Percentiles rank a stretch among this genome's conserved stretches.
phyloP scores from a whole-genome alignment of 2,888 invertebrate species.

The Periphyllus acericola region DNA sequence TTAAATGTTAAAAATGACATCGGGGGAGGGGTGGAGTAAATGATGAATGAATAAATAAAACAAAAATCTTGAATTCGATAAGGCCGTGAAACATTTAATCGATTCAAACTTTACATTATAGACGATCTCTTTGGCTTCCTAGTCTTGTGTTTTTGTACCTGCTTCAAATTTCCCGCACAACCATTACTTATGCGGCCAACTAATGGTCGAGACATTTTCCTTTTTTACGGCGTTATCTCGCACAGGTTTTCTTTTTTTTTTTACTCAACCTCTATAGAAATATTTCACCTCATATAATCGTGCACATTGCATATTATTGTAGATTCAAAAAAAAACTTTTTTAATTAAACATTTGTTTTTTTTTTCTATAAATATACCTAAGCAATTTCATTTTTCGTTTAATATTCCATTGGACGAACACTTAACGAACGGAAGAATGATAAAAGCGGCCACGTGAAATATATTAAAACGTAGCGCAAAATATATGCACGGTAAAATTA shows the following conservation, averaged over 20 bases:
- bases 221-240: conserved; percentile 11
- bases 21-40: too few relatives aligned
- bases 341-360: conserved; percentile 42
- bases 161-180: background rate
- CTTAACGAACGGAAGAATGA: background rate
- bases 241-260: background rate
- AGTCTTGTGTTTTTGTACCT: conserved; percentile 12
- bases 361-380: background rate
- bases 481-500: background rate
- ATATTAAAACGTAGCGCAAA: background rate
- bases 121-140: background rate
- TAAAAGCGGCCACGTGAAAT: background rate
- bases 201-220: conserved; percentile 46
- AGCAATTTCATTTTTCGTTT: background rate
- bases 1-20: too few relatives aligned
- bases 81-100: background rate
- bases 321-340: conserved; percentile 22
- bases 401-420: background rate
- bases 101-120: background rate
- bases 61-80: background rate
- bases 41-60: background rate
- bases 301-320: conserved; percentile 11
- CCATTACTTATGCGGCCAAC: conserved; percentile 24
- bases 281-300: conserved; percentile 28
- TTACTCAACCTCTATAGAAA: background rate